Evolutionary conservation across 2,797 vertebrate genomes (phyloP).

Genomic region (Takifugu rubripes): DNA sequence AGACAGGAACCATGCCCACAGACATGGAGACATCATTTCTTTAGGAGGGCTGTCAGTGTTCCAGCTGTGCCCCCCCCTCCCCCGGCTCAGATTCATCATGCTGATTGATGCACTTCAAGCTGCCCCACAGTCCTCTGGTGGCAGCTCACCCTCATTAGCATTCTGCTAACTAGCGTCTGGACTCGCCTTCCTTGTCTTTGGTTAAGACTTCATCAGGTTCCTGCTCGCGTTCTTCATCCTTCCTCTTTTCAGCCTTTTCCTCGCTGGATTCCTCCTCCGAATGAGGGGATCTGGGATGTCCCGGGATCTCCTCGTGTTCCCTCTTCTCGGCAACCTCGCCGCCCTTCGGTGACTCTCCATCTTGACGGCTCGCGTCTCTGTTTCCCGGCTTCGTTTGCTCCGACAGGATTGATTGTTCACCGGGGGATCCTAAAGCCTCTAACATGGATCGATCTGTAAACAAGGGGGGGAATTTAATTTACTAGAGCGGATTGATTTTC

Average conservation of each 20-base stretch:
- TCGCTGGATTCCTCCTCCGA: conserved; percentile 33
- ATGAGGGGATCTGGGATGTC: conserved; percentile 27
- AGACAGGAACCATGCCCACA: background rate
- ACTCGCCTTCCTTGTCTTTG: conserved; percentile 44
- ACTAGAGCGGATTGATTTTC: conserved; percentile 51
- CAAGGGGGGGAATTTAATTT: conserved; percentile 20
- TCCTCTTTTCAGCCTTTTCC: conserved; percentile 23
- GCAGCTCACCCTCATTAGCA: background rate
- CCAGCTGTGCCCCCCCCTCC: conserved; percentile 12
- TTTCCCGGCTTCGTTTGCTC: conserved; percentile 46
- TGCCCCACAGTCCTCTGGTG: conserved; percentile 32
- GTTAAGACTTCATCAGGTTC: conserved; percentile 28
- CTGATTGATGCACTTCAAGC: conserved; percentile 61
- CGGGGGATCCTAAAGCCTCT: conserved; percentile 63
- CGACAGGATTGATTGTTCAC: conserved; percentile 63
- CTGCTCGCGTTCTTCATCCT: conserved; percentile 53
- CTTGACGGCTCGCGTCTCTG: conserved; percentile 13
- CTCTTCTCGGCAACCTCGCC: background rate
- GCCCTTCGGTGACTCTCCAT: conserved; percentile 24
- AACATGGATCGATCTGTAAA: conserved; percentile 76
- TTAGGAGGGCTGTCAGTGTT: background rate
- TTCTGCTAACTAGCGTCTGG: background rate
- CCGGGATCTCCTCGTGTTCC: conserved; percentile 18
- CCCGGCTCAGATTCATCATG: conserved; percentile 45
- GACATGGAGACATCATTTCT: conserved; percentile 25